Evolutionary conservation across 2,888 invertebrate species (phyloP).

Genomic region (Ischnura elegans): DNA sequence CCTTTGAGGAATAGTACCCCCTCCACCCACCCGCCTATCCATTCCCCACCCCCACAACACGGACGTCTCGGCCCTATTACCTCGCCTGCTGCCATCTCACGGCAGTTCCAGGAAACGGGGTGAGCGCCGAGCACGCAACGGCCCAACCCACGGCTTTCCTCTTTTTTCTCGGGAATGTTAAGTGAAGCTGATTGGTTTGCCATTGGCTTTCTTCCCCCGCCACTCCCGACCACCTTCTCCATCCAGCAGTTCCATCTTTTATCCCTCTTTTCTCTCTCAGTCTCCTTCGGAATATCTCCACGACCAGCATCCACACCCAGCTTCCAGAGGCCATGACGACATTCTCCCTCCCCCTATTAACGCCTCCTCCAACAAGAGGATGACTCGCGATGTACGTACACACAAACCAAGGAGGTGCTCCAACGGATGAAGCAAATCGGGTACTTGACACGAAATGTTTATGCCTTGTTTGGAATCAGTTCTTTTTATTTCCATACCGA

Average conservation of each 20-base stretch:
- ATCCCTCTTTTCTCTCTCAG: not conserved
- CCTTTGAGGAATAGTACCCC: no score
- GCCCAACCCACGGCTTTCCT: not conserved
- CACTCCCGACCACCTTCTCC: not conserved
- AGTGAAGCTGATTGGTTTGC: conserved; percentile 59
- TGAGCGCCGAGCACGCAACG: conserved; percentile 22
- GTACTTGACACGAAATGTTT: no score
- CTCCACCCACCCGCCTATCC: not conserved
- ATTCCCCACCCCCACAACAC: not conserved
- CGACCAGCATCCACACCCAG: not conserved
- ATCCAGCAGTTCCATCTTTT: not conserved
- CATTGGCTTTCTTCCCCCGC: conserved; percentile 12
- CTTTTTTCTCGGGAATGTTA: conserved; percentile 50
- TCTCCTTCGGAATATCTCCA: not conserved
- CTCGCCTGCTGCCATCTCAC: conserved; percentile 57
- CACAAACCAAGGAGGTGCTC: no score
- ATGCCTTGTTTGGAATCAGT: no score
- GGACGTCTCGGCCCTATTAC: conserved; percentile 28
- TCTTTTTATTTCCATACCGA: no score
- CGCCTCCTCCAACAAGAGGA: not conserved
- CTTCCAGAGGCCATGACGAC: no score
- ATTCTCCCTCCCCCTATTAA: not conserved
- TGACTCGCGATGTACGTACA: not conserved
- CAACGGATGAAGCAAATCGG: no score
- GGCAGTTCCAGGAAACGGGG: conserved; percentile 41